These are phyloP conservation scores for Epiblema foenella DNA, from an alignment of 2,888 invertebrate genomes.

Conservation along the genomic window DNA sequence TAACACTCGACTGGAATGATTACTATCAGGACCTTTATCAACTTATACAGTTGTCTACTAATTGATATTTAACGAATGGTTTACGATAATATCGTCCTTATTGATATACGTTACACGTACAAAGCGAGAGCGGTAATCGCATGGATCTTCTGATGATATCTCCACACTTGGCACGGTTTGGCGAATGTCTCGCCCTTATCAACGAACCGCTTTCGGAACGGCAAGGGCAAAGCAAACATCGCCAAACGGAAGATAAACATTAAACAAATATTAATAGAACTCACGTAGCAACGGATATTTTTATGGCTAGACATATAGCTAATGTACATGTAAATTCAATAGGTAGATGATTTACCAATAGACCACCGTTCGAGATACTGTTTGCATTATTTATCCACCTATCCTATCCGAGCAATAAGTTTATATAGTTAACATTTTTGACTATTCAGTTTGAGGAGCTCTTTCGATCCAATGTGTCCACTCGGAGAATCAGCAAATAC, in stretches of 20 bases:
- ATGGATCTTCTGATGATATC: slow-evolving; percentile 36
- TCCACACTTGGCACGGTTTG: slow-evolving; percentile 35
- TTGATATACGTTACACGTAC: neutral
- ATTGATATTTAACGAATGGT: slow-evolving; percentile 15
- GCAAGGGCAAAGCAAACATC: slow-evolving; percentile 35
- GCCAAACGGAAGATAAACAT: slow-evolving; percentile 29
- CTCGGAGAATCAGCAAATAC: no score
- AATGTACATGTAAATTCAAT: no score
- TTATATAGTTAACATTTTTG: no score
- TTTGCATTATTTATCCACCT: no score
- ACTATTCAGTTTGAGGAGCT: no score
- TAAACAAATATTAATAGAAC: slow-evolving; percentile 25
- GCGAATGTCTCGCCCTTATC: slow-evolving; percentile 35
- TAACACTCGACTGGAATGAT: neutral
- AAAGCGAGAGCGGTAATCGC: slow-evolving; percentile 29
- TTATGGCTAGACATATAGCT: neutral
- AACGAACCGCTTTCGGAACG: slow-evolving; percentile 20
- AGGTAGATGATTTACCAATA: no score
- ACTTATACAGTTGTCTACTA: neutral
- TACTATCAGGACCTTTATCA: slow-evolving; percentile 20
- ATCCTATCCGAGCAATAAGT: no score
- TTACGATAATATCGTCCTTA: slow-evolving; percentile 10
- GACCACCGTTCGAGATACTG: no score
- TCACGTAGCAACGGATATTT: slow-evolving; percentile 33
- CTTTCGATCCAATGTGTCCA: no score